Evolutionary conservation across 2,113 vertebrate species (phyloP).

Genomic region (Andinoacara biseriatus): DNA sequence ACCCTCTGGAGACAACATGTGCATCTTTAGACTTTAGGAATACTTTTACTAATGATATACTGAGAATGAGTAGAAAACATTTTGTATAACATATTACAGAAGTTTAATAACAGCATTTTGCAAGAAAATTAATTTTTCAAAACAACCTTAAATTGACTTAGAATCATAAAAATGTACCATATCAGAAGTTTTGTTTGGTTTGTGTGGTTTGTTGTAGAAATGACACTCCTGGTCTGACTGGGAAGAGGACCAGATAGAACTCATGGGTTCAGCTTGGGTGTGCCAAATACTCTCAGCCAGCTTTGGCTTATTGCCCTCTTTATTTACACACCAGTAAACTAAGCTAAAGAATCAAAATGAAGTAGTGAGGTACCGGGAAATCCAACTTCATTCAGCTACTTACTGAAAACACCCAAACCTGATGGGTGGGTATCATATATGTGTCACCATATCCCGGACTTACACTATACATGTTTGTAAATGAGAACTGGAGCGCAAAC

Average conservation of each 20-base stretch:
- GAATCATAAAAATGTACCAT: background rate
- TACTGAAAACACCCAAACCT: background rate
- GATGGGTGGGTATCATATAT: background rate
- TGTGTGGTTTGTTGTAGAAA: no score
- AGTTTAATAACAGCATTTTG: background rate
- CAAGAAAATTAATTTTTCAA: background rate
- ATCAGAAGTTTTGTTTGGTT: background rate
- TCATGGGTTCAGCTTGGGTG: rapidly evolving
- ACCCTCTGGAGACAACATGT: background rate
- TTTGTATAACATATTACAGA: background rate
- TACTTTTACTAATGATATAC: background rate
- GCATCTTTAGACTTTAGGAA: background rate
- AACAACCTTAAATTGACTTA: background rate
- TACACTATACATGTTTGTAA: no score
- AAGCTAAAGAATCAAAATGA: background rate
- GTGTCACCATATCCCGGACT: background rate
- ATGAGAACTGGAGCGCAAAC: no score
- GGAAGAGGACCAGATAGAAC: no score
- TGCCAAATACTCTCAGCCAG: background rate
- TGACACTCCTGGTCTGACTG: no score
- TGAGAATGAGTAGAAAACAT: background rate
- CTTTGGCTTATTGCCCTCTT: background rate
- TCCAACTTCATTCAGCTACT: background rate
- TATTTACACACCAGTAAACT: background rate
- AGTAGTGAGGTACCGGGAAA: background rate